Percentiles rank a stretch among this genome's conserved stretches.
Evolutionary conservation across 2,113 vertebrate genomes (phyloP).

Genomic region (Eclectus roratus): DNA sequence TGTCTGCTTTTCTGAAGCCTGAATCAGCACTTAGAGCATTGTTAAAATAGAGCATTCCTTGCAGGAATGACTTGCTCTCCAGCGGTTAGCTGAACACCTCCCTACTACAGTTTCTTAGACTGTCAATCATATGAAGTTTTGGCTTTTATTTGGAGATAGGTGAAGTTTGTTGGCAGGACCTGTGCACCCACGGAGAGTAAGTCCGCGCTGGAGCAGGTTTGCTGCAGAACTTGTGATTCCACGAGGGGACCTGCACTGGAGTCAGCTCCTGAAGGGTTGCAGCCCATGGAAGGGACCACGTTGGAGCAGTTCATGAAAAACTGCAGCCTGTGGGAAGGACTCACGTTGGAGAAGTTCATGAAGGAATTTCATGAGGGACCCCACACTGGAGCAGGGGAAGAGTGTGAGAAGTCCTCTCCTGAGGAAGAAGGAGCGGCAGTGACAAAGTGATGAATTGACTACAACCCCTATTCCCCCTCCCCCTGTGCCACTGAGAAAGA

Average conservation of each 20-base stretch:
- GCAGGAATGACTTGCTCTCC: not conserved
- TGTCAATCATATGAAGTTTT: not conserved
- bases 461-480: not conserved
- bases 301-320: not conserved
- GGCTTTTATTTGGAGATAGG: not conserved
- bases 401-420: not conserved
- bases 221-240: not conserved
- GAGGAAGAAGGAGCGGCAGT: not conserved
- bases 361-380: not conserved
- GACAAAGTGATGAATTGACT: not conserved
- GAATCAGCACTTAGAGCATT: not conserved
- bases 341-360: not conserved
- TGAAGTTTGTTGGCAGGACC: not conserved
- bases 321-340: not conserved
- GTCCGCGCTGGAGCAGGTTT: not conserved
- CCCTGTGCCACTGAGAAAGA: not conserved
- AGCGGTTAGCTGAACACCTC: not conserved
- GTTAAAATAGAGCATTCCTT: not conserved
- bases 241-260: not conserved
- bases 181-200: not conserved
- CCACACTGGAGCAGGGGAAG: not conserved
- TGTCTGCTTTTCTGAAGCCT: not conserved
- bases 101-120: not conserved
- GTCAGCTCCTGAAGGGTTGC: not conserved
- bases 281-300: not conserved